Base-by-base conservation (phyloP, 2,888 invertebrate species). In the Magallana nippona region DNA sequence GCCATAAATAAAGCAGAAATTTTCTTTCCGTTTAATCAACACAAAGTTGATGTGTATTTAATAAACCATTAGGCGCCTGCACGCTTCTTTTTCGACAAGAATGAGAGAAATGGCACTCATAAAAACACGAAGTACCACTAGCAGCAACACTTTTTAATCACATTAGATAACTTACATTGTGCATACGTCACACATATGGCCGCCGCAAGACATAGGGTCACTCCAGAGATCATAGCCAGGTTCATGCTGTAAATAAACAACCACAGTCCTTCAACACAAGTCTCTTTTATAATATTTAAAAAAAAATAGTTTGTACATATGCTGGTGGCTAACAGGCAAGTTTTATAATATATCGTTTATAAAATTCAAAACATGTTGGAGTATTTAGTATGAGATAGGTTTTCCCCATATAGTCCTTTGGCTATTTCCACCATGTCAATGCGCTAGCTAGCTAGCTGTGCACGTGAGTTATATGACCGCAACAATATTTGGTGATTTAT, bases 191-290 rank as follows among this genome's bases (percentile, higher is more conserved):
- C 15, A 32, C 32, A 71, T 71, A 71, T 27, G 22, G 32, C 32
- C 15, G 71, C 71, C 5, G 27, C 27, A 15, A 71, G 27, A 71
- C 22, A 71, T 13, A 71, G 13, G 27, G 27, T 15, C 10, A 71
- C 71, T 71, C 2, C 32, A 32, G 32, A 71, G 15, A 71, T 27
- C 32, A 22, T 32, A 32, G 11, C 19, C 11, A 27, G 27, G 11
- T 71, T 71, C 15, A 71, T 71, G 15, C 71, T 71, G 71, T 71
- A n/a, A 60, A 60, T n/a, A 10, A 71, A 71, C 22, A 71, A 27
- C 15, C 32, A 15, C 22, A 63, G 8, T 44, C 0, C 44, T 44
- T 44, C 44, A 44, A 44, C 44, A 8, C 5, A 44, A 44, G 44
- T 44, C 44, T 44, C 5, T 44, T 8, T 44, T 8, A 44, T 44